Evolutionary conservation across 2,797 vertebrate species (phyloP).

Genomic region (Pachyuromys duprasi): DNA sequence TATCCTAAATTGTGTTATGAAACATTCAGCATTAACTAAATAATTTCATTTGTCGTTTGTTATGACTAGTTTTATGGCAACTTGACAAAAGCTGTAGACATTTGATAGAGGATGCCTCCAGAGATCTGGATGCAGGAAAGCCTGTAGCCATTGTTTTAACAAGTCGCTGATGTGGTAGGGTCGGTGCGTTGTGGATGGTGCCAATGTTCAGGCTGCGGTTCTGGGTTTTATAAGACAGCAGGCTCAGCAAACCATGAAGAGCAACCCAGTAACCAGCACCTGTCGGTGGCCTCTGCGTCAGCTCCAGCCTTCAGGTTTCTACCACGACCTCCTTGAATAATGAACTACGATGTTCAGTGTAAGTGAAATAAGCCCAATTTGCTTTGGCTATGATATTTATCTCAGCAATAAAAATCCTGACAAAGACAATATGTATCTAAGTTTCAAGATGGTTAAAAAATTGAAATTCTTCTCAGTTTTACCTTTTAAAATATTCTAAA

Average conservation of each 20-base stretch:
- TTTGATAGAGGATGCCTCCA: no score
- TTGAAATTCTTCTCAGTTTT: not conserved
- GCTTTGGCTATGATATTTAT: not conserved
- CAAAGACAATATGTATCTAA: not conserved
- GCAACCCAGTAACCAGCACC: not conserved
- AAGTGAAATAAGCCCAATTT: not conserved
- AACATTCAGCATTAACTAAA: not conserved
- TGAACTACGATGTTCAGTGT: not conserved
- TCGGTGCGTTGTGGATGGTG: not conserved
- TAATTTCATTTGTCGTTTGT: not conserved
- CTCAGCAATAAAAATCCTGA: not conserved
- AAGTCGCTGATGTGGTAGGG: not conserved
- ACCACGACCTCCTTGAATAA: not conserved
- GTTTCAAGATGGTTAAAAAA: not conserved
- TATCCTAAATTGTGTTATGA: slow-evolving; percentile 25
- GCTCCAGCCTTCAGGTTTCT: not conserved
- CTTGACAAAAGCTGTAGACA: not conserved
- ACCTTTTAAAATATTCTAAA: not conserved
- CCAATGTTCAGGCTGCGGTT: no score
- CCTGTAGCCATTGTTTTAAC: no score
- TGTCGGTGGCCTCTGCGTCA: not conserved
- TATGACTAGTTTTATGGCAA: not conserved
- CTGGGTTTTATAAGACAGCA: not conserved
- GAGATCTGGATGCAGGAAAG: not conserved
- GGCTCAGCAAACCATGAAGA: not conserved